Conservation (phyloP, 1,140 invertebrate genomes). For the Bombus breviceps region DNA sequence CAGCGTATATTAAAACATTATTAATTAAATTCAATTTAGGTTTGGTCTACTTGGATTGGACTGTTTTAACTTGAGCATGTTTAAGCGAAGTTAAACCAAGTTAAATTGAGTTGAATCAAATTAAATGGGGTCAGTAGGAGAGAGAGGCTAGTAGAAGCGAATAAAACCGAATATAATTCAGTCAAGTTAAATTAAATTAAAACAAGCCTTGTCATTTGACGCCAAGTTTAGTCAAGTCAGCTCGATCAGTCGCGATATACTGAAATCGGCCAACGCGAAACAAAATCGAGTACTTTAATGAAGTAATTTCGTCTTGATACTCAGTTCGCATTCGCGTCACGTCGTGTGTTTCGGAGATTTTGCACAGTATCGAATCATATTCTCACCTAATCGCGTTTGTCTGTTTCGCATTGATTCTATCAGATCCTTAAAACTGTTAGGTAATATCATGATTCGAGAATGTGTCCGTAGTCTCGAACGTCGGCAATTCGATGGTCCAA, state of each 20-base stretch:
- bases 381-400: neutral
- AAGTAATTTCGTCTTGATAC: too few species aligned
- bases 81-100: neutral
- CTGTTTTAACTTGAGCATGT: neutral
- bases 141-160: neutral
- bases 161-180: neutral
- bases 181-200: neutral
- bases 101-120: neutral
- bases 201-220: neutral
- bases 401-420: neutral
- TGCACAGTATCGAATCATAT: neutral
- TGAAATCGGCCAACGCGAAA: neutral
- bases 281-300: too few species aligned
- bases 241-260: neutral
- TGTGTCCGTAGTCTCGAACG: constrained; percentile 8
- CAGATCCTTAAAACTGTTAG: too few species aligned
- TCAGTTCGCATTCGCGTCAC: too few species aligned
- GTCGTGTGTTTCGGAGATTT: neutral
- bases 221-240: neutral
- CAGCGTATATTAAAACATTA: too few species aligned
- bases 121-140: neutral
- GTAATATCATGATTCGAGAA: neutral
- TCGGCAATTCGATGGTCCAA: constrained; percentile 34
- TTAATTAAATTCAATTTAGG: neutral
- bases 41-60: neutral